phyloP scores from a whole-genome alignment of 2,113 vertebrate species.

The Nannospalax galili region DNA sequence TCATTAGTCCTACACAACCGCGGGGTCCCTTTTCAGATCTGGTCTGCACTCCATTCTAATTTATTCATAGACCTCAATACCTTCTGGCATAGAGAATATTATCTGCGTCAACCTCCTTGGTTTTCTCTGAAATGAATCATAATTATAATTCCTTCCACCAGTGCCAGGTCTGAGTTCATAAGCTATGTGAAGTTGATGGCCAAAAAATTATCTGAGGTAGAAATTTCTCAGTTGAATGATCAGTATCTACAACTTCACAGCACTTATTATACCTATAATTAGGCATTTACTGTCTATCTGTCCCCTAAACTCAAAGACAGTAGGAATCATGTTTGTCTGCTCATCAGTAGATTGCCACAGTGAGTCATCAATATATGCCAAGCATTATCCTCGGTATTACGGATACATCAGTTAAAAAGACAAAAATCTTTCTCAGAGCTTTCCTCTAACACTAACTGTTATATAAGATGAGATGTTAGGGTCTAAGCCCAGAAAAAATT shows the following conservation, averaged over 20 bases:
- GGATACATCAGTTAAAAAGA: neutral
- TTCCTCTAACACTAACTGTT: slow-evolving; percentile 24
- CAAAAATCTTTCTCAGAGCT: neutral
- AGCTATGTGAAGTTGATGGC: neutral
- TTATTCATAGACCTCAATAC: neutral
- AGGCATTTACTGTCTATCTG: slow-evolving; percentile 1
- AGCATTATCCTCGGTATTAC: neutral
- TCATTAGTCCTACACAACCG: neutral
- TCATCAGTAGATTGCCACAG: neutral
- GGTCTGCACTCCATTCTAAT: slow-evolving; percentile 31
- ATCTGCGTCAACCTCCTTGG: neutral
- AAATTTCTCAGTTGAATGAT: slow-evolving; percentile 53
- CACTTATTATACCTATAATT: slow-evolving; percentile 26
- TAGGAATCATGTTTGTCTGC: slow-evolving; percentile 6
- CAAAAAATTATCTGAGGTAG: neutral
- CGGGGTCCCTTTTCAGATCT: slow-evolving; percentile 25
- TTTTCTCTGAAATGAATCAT: slow-evolving; percentile 51
- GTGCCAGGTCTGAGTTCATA: neutral
- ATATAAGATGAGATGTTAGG: slow-evolving; percentile 27
- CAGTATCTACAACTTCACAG: slow-evolving; percentile 21
- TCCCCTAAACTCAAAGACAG: slow-evolving; percentile 28
- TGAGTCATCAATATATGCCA: neutral
- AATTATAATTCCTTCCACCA: slow-evolving; percentile 21
- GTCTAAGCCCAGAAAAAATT: neutral
- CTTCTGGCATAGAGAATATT: slow-evolving; percentile 4